Conservation (phyloP, 1,140 invertebrate species). For the Tetramorium alpestre region DNA sequence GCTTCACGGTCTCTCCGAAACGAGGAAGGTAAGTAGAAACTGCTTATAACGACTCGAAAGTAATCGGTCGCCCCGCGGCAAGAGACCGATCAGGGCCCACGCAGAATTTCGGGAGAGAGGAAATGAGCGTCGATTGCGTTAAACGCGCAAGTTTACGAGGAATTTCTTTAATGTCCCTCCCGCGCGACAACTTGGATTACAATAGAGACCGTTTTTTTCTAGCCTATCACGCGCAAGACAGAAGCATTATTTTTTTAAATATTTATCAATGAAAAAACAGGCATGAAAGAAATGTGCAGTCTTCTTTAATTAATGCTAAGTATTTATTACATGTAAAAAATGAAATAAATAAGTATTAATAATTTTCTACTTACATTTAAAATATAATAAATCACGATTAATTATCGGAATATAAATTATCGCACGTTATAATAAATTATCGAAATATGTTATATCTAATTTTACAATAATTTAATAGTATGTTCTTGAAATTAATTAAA, state of each 20-base stretch:
- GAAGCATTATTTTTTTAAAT: not conserved
- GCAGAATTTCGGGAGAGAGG: slow-evolving; percentile 43
- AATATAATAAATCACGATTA: too few relatives aligned
- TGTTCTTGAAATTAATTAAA: too few relatives aligned
- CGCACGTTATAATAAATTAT: too few relatives aligned
- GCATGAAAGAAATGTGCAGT: not conserved
- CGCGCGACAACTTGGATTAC: not conserved
- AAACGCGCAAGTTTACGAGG: slow-evolving; percentile 28
- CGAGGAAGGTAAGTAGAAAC: slow-evolving; percentile 66
- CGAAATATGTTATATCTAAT: too few relatives aligned
- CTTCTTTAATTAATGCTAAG: not conserved
- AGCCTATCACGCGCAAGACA: not conserved
- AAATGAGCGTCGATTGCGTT: slow-evolving; percentile 31
- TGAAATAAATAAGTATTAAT: too few relatives aligned
- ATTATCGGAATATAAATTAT: too few relatives aligned
- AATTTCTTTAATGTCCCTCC: not conserved
- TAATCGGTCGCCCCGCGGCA: slow-evolving; percentile 68
- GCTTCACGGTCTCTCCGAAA: slow-evolving; percentile 72
- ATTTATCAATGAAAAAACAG: not conserved
- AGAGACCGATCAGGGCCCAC: not conserved
- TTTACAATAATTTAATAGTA: too few relatives aligned
- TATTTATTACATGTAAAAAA: too few relatives aligned
- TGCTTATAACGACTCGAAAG: slow-evolving; percentile 67
- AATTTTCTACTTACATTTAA: too few relatives aligned
- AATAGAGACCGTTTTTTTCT: not conserved